Base-by-base conservation (phyloP, 2,888 invertebrate genomes). In the Lasioglossum marginatum region DNA sequence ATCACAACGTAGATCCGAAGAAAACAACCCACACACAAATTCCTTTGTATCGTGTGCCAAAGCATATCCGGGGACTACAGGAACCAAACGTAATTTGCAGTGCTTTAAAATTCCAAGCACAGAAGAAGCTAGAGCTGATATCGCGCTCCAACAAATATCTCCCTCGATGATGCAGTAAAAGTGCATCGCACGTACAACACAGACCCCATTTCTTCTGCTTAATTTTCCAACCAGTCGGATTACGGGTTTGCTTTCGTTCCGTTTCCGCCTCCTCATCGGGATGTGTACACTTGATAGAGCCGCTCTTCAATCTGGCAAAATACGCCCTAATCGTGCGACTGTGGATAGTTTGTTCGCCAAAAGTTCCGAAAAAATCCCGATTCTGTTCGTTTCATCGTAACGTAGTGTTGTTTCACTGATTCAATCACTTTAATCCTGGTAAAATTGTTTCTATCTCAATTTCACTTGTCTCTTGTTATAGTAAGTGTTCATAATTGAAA, bases 141-240 rank as follows among this genome's bases (percentile, higher is more conserved):
- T 79, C 79, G 72, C 60, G 66, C 40, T 40, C 83, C 83, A 78
- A 80, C 88, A 87, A 89, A 87, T 85, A 88, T 88, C 78, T 76
- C 71, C 43, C 84, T 77, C 83, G 89, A 88, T 87, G 90, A 90
- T 88, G 88, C 81, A 83, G 88, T 90, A 90, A 90, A 90, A 86
- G 86, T 90, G 90, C 90, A 90, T 87, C 75, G 90, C 90, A 90
- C 90, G 90, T 90, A 90, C 85, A 85, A 82, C 80, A 40, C 63
- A 74, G 87, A 79, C 83, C 81, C 83, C 85, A 90, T 88, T 89
- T 89, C 83, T 83, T 88, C 87, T 88, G 88, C 82, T 90, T 89
- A 87, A 85, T 90, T 90, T 90, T 89, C 85, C 90, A 74, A 82
- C 82, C 70, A 79, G 75, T 37, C 85, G 90, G 68, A 83, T 88